These are phyloP conservation scores for Meandrina meandrites DNA, from an alignment of 92 coral and sea anemone species.

Conservation along the genomic window DNA sequence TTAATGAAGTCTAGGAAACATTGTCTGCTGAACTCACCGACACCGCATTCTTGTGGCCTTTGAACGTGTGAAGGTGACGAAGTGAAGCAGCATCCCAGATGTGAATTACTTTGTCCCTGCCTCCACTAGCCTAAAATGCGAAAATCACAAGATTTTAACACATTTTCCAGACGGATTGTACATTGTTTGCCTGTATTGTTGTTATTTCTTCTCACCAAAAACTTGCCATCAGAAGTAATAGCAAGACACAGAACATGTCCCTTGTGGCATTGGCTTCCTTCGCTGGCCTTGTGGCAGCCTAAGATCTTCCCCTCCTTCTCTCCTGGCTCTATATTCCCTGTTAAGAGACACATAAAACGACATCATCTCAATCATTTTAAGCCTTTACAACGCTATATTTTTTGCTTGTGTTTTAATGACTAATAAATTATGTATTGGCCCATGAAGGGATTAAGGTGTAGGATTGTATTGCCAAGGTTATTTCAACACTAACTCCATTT, in stretches of 20 bases:
- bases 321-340: conserved; percentile 86
- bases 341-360: not conserved
- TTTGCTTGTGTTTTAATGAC: no score
- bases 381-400: no score
- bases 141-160: not conserved
- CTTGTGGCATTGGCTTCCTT: conserved; percentile 65
- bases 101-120: conserved; percentile 84
- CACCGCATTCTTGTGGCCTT: conserved; percentile 88
- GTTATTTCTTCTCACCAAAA: conserved; percentile 66
- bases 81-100: conserved; percentile 86
- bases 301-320: conserved; percentile 70
- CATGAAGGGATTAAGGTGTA: no score
- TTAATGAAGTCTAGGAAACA: not conserved
- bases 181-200: not conserved
- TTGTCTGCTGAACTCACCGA: conserved; percentile 69
- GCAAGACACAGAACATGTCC: conserved; percentile 84
- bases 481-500: not conserved
- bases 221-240: conserved; percentile 83
- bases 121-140: conserved; percentile 84
- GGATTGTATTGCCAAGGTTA: no score
- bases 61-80: conserved; percentile 82
- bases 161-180: not conserved
- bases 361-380: not conserved
- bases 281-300: conserved; percentile 58
- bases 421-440: no score